Evolutionary conservation across 2,888 invertebrate species (phyloP).

Genomic region (Pachydiplax longipennis): DNA sequence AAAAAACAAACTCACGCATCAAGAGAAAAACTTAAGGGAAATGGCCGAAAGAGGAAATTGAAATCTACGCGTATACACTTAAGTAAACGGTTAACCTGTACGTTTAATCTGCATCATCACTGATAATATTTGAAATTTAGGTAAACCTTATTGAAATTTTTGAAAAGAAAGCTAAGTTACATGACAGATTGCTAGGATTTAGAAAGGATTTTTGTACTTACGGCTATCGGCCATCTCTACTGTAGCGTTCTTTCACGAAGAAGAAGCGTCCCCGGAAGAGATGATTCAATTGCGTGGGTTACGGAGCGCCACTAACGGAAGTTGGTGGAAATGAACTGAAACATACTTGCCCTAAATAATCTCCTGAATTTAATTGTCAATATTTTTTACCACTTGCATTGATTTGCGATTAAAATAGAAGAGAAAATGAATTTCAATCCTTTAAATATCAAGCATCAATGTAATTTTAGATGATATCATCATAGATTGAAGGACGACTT

Average conservation of each 20-base stretch:
- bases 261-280: slow-evolving; percentile 21
- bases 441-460: no score
- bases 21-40: no score
- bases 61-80: no score
- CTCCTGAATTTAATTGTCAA: no score
- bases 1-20: no score
- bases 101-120: neutral
- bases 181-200: neutral
- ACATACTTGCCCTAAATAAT: neutral
- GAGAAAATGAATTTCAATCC: no score
- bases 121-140: neutral
- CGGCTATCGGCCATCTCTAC: slow-evolving; percentile 24
- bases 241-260: slow-evolving; percentile 31
- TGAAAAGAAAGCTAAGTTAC: neutral
- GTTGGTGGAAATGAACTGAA: slow-evolving; percentile 14
- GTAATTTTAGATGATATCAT: no score
- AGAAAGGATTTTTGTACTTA: neutral
- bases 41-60: no score
- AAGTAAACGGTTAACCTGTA: no score
- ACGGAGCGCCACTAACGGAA: neutral
- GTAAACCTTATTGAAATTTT: neutral
- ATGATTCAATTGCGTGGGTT: neutral
- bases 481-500: no score
- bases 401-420: no score
- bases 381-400: no score